Evolutionary conservation across 2,888 invertebrate species (phyloP).

Genomic region (Nomada fucata): DNA sequence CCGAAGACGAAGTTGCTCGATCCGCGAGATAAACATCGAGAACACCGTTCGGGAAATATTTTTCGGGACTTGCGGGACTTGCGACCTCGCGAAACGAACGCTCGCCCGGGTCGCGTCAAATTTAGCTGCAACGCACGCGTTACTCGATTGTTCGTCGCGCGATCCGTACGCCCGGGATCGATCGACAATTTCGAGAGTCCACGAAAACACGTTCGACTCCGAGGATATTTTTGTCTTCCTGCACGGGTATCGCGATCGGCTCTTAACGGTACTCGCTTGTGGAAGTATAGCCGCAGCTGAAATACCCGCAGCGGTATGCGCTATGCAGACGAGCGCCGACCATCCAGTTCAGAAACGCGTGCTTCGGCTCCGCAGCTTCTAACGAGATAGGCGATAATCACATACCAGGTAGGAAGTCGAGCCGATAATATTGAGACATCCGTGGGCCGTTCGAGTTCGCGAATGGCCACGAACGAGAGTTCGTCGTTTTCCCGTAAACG

Average conservation of each 20-base stretch:
- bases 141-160: background rate
- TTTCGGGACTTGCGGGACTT: conserved; percentile 19
- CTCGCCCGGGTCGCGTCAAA: conserved; percentile 48
- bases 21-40: conserved; percentile 50
- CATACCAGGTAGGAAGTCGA: conserved; percentile 13
- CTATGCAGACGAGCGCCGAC: no score
- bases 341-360: background rate
- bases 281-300: background rate
- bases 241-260: background rate
- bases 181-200: background rate
- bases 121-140: conserved; percentile 24
- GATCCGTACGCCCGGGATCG: no score
- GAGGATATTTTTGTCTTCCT: background rate
- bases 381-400: conserved; percentile 48
- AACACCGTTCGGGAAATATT: conserved; percentile 11
- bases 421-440: conserved; percentile 45
- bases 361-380: background rate
- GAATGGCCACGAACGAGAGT: background rate
- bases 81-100: conserved; percentile 29
- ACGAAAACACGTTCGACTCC: background rate
- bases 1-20: conserved; percentile 40
- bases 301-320: background rate
- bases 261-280: background rate
- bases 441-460: conserved; percentile 16
- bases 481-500: conserved; percentile 32